Evolutionary conservation across 1,140 invertebrate species (phyloP).

Genomic region (Drosophila novamexicana): DNA sequence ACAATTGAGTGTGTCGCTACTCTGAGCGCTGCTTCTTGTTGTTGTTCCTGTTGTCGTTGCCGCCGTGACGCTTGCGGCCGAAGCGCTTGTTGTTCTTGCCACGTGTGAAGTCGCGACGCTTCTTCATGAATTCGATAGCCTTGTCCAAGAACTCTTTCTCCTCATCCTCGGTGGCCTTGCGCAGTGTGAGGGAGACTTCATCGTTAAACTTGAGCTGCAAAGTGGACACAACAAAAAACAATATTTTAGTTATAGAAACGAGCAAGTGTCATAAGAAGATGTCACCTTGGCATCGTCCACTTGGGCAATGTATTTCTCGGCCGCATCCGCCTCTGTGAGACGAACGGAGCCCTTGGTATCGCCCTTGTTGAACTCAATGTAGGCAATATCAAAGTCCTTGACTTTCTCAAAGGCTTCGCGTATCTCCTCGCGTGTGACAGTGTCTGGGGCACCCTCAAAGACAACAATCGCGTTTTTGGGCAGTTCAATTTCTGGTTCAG

Average conservation of each 20-base stretch:
- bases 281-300: conserved; percentile 86
- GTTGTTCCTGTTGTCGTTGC: conserved; percentile 61
- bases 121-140: conserved; percentile 87
- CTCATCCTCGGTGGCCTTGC: conserved; percentile 88
- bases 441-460: conserved; percentile 87
- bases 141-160: conserved; percentile 88
- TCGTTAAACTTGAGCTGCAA: conserved; percentile 79
- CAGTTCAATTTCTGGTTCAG: conserved; percentile 85
- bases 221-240: background rate
- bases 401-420: conserved; percentile 88
- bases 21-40: conserved; percentile 60
- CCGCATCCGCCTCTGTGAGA: conserved; percentile 88
- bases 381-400: conserved; percentile 88
- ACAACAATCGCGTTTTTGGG: conserved; percentile 90
- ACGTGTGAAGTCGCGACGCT: conserved; percentile 85
- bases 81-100: conserved; percentile 80
- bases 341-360: conserved; percentile 90
- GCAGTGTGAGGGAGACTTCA: conserved; percentile 86
- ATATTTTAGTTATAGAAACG: conserved; percentile 54
- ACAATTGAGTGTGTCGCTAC: conserved; percentile 27
- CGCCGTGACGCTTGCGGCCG: conserved; percentile 81
- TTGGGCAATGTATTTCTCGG: conserved; percentile 88
- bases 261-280: conserved; percentile 71
- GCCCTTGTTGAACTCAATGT: conserved; percentile 90
- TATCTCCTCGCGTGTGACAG: conserved; percentile 89